phyloP scores from a whole-genome alignment of 2,888 invertebrate genomes.

The Nowickia ferox region DNA sequence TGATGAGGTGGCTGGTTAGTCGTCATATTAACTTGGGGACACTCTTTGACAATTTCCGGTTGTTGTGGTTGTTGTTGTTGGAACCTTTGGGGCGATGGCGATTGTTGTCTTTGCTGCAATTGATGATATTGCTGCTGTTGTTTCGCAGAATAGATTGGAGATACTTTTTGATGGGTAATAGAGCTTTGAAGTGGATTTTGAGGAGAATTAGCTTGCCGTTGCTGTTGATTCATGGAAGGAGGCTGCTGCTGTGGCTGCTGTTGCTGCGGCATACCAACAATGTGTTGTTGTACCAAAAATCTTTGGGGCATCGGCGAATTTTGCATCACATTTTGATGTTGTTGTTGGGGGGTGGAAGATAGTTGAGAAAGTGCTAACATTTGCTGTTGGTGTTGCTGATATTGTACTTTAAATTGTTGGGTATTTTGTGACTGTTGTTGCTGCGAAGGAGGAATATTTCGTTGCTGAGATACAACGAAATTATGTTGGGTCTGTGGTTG shows the following conservation, averaged over 20 bases:
- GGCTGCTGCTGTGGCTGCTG: constrained; percentile 41
- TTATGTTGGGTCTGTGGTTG: constrained; percentile 72
- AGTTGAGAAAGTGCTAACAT: constrained; percentile 55
- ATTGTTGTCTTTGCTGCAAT: constrained; percentile 73
- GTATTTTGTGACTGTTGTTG: constrained; percentile 58
- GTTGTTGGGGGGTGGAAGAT: constrained; percentile 52
- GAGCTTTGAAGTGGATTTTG: constrained; percentile 36
- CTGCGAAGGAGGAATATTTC: constrained; percentile 71
- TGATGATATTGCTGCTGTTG: constrained; percentile 54
- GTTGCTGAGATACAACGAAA: constrained; percentile 72
- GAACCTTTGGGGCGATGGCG: constrained; percentile 73
- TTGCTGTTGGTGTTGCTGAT: constrained; percentile 72
- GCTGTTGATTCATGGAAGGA: constrained; percentile 31
- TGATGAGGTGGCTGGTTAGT: constrained; percentile 31
- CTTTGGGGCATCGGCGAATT: constrained; percentile 77
- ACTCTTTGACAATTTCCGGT: constrained; percentile 34
- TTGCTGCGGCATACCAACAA: constrained; percentile 74
- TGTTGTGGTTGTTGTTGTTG: constrained; percentile 56
- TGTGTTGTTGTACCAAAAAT: constrained; percentile 78
- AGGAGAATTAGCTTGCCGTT: constrained; percentile 39
- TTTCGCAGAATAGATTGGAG: constrained; percentile 45
- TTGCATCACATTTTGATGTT: constrained; percentile 77
- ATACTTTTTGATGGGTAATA: constrained; percentile 42
- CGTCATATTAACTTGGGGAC: constrained; percentile 49
- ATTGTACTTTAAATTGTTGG: constrained; percentile 55